Conservation (phyloP, 2,113 vertebrate species). For the Microcebus lehilahytsara region DNA sequence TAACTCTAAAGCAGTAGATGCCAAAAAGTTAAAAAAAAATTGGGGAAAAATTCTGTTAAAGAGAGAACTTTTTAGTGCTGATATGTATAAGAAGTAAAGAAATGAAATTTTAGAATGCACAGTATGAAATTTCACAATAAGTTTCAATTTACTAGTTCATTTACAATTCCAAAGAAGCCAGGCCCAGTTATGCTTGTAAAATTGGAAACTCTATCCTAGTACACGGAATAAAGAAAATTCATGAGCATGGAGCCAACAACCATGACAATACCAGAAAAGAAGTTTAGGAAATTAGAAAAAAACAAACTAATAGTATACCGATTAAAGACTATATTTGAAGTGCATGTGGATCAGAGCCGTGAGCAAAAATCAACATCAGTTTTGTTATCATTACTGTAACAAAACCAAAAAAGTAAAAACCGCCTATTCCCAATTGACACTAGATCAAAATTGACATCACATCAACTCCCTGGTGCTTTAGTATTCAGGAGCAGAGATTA, state of each 20-base stretch:
- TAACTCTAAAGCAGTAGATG: background rate
- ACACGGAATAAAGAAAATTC: background rate
- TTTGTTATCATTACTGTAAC: background rate
- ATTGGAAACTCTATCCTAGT: background rate
- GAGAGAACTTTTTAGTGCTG: background rate
- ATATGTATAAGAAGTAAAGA: background rate
- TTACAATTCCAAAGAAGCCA: slow-evolving; percentile 55
- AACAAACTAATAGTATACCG: background rate
- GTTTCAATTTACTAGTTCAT: slow-evolving; percentile 60
- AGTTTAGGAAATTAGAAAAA: background rate
- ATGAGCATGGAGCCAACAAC: background rate
- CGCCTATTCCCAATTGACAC: background rate
- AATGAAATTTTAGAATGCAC: background rate
- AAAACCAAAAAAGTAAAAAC: background rate
- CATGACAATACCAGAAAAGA: background rate
- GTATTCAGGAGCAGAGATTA: background rate
- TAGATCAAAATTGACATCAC: background rate
- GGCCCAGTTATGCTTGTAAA: background rate
- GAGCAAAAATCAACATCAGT: fast-evolving
- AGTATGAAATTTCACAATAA: slow-evolving; percentile 62
- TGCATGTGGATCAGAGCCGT: background rate
- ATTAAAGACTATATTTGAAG: background rate
- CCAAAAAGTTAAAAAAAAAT: background rate
- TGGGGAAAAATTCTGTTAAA: background rate
- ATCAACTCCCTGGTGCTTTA: background rate